phyloP scores from a whole-genome alignment of 2,113 vertebrate species.

The Trematomus loennbergii region DNA sequence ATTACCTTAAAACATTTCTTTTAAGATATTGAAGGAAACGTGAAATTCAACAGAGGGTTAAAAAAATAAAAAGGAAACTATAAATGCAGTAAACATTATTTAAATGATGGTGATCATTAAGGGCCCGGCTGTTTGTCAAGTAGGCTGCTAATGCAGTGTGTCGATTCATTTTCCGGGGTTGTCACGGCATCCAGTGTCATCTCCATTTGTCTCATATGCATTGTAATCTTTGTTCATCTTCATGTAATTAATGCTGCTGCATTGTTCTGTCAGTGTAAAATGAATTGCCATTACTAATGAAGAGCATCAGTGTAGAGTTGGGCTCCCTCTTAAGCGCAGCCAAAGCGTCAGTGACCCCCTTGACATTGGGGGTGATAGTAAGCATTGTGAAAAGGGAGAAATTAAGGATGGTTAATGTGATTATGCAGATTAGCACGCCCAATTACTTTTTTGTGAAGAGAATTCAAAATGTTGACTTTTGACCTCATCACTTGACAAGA shows the following conservation, averaged over 20 bases:
- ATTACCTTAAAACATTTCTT: not conserved
- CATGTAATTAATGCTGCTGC: constrained; percentile 57
- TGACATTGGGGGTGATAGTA: constrained; percentile 55
- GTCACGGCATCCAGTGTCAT: constrained; percentile 44
- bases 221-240: constrained; percentile 67
- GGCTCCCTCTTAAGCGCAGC: constrained; percentile 29
- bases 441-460: constrained; percentile 68
- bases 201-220: constrained; percentile 48
- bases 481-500: constrained; percentile 51
- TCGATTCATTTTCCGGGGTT: constrained; percentile 47
- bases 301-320: constrained; percentile 54
- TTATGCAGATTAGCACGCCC: constrained; percentile 74
- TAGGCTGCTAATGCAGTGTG: constrained; percentile 42
- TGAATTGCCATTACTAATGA: constrained; percentile 74
- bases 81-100: constrained; percentile 27
- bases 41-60: not conserved
- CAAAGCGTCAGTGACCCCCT: constrained; percentile 50
- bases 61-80: not conserved
- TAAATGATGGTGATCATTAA: constrained; percentile 20
- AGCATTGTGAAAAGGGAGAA: constrained; percentile 46
- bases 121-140: constrained; percentile 28
- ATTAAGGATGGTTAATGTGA: constrained; percentile 79
- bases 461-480: constrained; percentile 64
- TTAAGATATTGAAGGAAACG: constrained; percentile 6
- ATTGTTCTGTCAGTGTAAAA: constrained; percentile 65